A percentile compares a stretch with the other conserved stretches of the same genome.
phyloP scores from a whole-genome alignment of 2,113 vertebrate species.

The Cephalopholis sonnerati region DNA sequence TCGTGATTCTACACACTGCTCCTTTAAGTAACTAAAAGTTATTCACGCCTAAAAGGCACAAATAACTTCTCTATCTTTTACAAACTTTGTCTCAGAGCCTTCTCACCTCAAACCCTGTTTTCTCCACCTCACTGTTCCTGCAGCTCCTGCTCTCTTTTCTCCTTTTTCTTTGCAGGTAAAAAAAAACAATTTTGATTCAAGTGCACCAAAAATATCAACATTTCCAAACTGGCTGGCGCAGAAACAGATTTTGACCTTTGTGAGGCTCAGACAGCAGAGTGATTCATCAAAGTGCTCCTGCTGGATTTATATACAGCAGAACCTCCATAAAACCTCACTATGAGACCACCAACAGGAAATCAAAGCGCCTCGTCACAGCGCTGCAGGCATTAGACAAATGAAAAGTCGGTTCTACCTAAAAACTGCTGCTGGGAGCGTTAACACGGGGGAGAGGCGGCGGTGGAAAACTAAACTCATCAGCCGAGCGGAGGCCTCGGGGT shows the following conservation, averaged over 20 bases:
- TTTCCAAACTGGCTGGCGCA: background rate
- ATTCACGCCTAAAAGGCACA: no score
- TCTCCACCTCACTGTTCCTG: background rate
- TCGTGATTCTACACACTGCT: no score
- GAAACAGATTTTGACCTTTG: conserved; percentile 20
- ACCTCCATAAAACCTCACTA: conserved; percentile 2
- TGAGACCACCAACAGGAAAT: conserved; percentile 45
- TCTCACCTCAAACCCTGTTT: background rate
- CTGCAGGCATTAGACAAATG: conserved; percentile 51
- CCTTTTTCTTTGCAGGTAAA: background rate
- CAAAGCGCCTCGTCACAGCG: conserved; percentile 25
- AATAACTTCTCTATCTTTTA: no score
- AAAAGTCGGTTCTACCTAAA: conserved; percentile 33
- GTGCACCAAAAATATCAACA: background rate
- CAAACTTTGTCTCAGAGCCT: background rate
- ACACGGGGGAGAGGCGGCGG: background rate
- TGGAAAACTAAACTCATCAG: conserved; percentile 49
- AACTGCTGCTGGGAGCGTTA: conserved; percentile 14
- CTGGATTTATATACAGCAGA: conserved; percentile 13
- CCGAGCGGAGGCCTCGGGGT: conserved; percentile 35
- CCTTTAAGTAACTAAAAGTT: no score
- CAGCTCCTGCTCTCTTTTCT: background rate
- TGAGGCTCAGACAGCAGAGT: conserved; percentile 20
- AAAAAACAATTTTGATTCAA: background rate
- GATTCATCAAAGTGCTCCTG: conserved; percentile 47